Conservation (phyloP, 1,140 invertebrate genomes). For the Neotoxoptera formosana region DNA sequence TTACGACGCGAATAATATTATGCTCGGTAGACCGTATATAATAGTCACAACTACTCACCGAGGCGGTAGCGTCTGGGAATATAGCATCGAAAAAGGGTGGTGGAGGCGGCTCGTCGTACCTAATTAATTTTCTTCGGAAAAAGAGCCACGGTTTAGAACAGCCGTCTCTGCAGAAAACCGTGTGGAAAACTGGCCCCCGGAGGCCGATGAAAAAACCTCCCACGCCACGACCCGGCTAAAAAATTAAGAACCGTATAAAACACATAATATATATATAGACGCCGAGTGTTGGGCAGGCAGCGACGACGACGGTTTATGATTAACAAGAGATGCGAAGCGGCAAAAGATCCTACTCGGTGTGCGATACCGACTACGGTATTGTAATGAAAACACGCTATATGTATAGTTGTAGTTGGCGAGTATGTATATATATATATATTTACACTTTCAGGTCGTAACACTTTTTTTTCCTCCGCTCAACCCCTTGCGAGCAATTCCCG, state of each 20-base stretch:
- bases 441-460: not conserved
- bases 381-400: constrained; percentile 26
- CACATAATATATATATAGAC: not conserved
- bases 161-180: constrained; percentile 2
- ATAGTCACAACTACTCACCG: not conserved
- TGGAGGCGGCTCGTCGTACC: not conserved
- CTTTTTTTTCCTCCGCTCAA: not conserved
- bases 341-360: not conserved
- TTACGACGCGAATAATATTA: not conserved
- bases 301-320: constrained; percentile 46
- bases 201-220: constrained; percentile 36
- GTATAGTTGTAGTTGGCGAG: not conserved
- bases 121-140: constrained; percentile 51
- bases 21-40: not conserved
- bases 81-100: not conserved
- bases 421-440: not conserved
- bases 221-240: not conserved
- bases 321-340: not conserved
- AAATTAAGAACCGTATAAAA: constrained; percentile 10
- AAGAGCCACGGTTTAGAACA: not conserved
- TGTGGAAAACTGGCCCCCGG: constrained; percentile 50
- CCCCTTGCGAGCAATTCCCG: constrained; percentile 48
- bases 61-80: not conserved
- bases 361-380: not conserved
- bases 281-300: not conserved